Evolutionary conservation across 2,888 invertebrate species (phyloP), one percentile per base, ranked within the genome.

Genomic region (Dynastes maya): DNA sequence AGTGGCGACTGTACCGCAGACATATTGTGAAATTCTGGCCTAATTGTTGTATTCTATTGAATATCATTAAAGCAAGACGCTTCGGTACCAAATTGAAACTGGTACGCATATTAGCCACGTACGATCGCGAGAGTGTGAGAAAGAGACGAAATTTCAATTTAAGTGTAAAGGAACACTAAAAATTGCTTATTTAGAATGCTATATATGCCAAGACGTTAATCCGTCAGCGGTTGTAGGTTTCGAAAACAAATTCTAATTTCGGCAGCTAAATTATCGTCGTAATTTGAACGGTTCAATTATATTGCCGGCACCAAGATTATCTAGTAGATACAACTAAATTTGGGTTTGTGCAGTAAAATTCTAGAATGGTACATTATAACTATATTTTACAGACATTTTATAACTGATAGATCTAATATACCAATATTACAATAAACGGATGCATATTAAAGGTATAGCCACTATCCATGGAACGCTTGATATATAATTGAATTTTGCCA

Each of bases 21-120:
- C 63, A 29, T 45, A 74, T 74, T 63, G 63, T 71, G 71, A 71
- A 74, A 74, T 63, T 74, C 72, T 63, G 72, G 72, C 9, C 71
- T 71, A 71, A 71, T 58, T 71, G 71, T 71, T 71, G 71, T 71
- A 71, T 40, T 40, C 55, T 29, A 37, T 71, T 71, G 71, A 53
- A 71, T 71, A 58, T 53, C 32, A 71, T 71, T 71, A 71, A 71
- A 37, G 37, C 16, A 71, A 55, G 40, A 71, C 16, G 55, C 40
- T 16, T 27, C 9, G 55, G 55, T 6, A 22, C 55, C 22, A 22
- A 32, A 55, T 55, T 32, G 29, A 37, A 29, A 58, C 11, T 16
- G 6, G 71, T 37, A 22, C 29, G 37, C 13, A n/a, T 22, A 16
- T 65, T 53, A 53, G n/a, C 6, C 53, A 53, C 8, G 45, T 45